Base-by-base conservation (phyloP, 1,140 invertebrate species). In the Monochamus saltuarius region DNA sequence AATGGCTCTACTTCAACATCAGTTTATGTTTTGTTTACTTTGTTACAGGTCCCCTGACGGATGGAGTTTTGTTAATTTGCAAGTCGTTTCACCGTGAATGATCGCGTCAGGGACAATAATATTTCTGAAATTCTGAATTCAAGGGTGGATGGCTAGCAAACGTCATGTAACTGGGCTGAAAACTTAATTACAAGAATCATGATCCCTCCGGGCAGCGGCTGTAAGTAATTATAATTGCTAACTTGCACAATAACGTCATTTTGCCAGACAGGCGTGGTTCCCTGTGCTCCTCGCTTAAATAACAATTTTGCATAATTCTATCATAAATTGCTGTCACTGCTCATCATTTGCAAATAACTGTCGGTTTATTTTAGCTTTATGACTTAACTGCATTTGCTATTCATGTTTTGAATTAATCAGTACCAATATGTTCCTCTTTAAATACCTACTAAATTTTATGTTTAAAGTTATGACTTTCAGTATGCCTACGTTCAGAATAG, bases 181-280 rank as follows among this genome's bases (percentile, higher is more conserved):
- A 64, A 66, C 65, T 66, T 66, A 66, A 66, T 66, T 66, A 64
- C 61, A 63, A 63, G 61, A 64, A 64, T 66, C 53, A 42, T 56
- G 60, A 59, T 60, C 60, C 60, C 38, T 51, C 56, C 17, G 58
- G 65, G 65, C 55, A 57, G 42, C 65, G 59, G 58, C 54, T 66
- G 65, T 54, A 51, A 61, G 61, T 61, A 66, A 60, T 63, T 64
- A 43, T 52, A 65, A 65, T 54, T 57, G 63, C 14, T 45, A 54
- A 65, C 52, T 60, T 61, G 51, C 52, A 56, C 22, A 64, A 51
- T 51, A 57, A 29, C 7, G 16, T 17, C 22, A 14, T 46, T 14
- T 46, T 46, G 17, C 14, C n/a, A 46, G 16, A 46, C 43, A 46
- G 43, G 43, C 43, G 43, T 46, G 43, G 43, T 46, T 46, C 22